These are phyloP conservation scores for Drosophila insularis DNA, from an alignment of 1,140 invertebrate species.

Conservation along the genomic window DNA sequence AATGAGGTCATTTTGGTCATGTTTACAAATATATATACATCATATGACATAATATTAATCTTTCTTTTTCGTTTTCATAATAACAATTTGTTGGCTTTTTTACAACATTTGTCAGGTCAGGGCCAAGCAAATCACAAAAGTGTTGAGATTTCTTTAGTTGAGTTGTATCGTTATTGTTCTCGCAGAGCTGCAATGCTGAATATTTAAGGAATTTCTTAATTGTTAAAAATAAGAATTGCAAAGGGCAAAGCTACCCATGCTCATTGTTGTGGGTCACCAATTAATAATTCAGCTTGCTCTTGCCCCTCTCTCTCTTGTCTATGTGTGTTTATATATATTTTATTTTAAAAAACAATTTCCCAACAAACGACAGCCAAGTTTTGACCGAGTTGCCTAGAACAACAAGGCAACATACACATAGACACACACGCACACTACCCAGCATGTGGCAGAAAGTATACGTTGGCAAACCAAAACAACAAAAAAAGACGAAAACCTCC, in stretches of 20 bases:
- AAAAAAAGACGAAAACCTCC: constrained; percentile 4
- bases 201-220: constrained; percentile 75
- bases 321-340: constrained; percentile 43
- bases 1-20: not conserved
- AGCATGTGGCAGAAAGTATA: constrained; percentile 62
- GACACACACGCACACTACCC: not conserved
- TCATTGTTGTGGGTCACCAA: constrained; percentile 53
- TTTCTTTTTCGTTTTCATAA: not conserved
- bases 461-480: too few relatives aligned
- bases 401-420: constrained; percentile 18
- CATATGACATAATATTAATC: not conserved
- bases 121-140: constrained; percentile 27
- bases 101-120: not conserved
- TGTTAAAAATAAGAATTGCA: constrained; percentile 50
- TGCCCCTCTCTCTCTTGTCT: constrained; percentile 14
- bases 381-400: constrained; percentile 48
- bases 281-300: constrained; percentile 68
- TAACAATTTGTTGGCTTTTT: not conserved
- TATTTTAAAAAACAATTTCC: constrained; percentile 71
- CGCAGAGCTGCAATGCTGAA: constrained; percentile 48
- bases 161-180: constrained; percentile 32
- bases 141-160: constrained; percentile 2
- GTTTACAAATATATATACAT: too few relatives aligned
- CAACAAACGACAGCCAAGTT: constrained; percentile 63
- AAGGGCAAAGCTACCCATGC: constrained; percentile 15